Percentiles rank a stretch among this genome's conserved stretches.
phyloP scores from a whole-genome alignment of 2,113 vertebrate genomes.

The Ptilonorhynchus violaceus region DNA sequence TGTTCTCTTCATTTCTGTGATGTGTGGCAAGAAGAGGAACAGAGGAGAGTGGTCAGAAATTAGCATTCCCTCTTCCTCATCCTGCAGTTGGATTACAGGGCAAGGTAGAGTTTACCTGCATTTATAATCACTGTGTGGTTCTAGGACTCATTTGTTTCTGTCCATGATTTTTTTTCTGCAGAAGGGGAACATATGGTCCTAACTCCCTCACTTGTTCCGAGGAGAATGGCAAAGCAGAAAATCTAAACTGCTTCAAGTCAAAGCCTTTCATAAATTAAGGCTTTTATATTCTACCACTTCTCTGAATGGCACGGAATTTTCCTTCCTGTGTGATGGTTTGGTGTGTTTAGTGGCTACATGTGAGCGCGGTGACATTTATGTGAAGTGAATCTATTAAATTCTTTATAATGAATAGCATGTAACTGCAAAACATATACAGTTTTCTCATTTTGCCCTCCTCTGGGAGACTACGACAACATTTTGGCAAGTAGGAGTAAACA shows the following conservation, averaged over 20 bases:
- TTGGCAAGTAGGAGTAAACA: conserved; percentile 83
- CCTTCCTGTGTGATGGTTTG: background rate
- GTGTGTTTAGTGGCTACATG: conserved; percentile 55
- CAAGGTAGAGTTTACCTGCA: background rate
- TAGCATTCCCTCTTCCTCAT: background rate
- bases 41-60: background rate
- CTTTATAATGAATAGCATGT: conserved; percentile 69
- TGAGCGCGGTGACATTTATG: conserved; percentile 71
- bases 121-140: background rate
- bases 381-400: conserved; percentile 69
- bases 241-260: conserved; percentile 29
- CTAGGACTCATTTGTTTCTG: background rate
- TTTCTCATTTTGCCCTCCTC: conserved; percentile 74
- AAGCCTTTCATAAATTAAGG: conserved; percentile 26
- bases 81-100: background rate
- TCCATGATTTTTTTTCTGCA: background rate
- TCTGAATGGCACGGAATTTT: background rate
- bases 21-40: background rate
- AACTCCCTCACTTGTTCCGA: background rate
- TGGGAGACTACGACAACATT: conserved; percentile 80
- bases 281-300: conserved; percentile 12
- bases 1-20: background rate
- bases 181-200: conserved; percentile 14
- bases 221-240: conserved; percentile 34
- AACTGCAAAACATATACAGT: conserved; percentile 67